Percentiles rank a stretch among this genome's conserved stretches.
These are phyloP conservation scores for Ichneumoninae sp. DNA, from an alignment of 2,888 invertebrate genomes.

Conservation along the genomic window DNA sequence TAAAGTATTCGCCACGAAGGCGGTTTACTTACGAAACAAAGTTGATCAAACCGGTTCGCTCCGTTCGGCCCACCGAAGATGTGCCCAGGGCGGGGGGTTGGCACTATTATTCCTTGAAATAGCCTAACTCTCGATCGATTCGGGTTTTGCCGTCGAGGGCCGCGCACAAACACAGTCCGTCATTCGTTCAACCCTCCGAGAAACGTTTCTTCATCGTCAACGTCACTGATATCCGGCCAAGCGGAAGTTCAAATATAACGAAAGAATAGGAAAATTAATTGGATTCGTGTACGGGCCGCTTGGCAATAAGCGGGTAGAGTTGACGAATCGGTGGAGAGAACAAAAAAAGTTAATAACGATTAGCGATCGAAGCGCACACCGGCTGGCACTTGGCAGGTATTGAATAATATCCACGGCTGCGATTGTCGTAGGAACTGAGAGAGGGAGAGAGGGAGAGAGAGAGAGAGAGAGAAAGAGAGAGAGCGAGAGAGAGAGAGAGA, in stretches of 20 bases:
- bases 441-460: too few relatives aligned
- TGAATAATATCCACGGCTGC: conserved; percentile 12
- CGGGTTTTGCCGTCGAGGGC: conserved; percentile 16
- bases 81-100: neutral
- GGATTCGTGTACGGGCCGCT: conserved; percentile 15
- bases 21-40: conserved; percentile 36
- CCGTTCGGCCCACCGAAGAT: conserved; percentile 4
- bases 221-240: conserved; percentile 16
- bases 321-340: neutral
- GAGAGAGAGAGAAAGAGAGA: too few relatives aligned
- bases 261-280: conserved; percentile 34
- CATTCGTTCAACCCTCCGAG: conserved; percentile 43
- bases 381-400: neutral
- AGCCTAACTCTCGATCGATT: conserved; percentile 43
- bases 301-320: conserved; percentile 18
- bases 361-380: neutral
- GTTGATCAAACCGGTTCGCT: neutral
- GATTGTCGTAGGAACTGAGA: too few relatives aligned
- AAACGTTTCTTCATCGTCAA: conserved; percentile 56
- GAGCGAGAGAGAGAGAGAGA: too few relatives aligned
- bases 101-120: conserved; percentile 31
- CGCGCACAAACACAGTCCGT: conserved; percentile 41
- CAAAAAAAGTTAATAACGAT: neutral
- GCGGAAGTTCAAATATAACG: neutral
- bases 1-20: neutral